Evolutionary conservation across 2,797 vertebrate species (phyloP).

Genomic region (Neoniphon sammara): DNA sequence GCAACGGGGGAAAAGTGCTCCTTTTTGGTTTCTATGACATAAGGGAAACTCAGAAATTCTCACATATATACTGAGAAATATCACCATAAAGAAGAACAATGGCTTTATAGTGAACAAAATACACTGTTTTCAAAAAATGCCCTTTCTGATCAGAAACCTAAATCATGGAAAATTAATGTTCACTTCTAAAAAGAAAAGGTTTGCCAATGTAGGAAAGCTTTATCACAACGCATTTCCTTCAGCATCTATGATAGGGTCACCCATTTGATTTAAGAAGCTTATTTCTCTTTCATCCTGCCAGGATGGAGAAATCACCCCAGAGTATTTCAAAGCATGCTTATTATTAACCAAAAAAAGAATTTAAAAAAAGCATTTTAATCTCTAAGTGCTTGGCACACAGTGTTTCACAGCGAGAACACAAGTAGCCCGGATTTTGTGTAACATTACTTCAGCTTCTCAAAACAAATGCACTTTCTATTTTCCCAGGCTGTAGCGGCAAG

Average conservation of each 20-base stretch:
- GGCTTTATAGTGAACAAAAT: not conserved
- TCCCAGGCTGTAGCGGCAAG: slow-evolving; percentile 31
- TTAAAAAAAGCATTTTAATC: not conserved
- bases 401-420: not conserved
- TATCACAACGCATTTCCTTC: slow-evolving; percentile 23
- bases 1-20: not conserved
- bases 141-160: not conserved
- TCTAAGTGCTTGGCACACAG: too few species aligned
- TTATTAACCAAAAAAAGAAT: too few species aligned
- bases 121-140: too few species aligned
- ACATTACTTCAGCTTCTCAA: slow-evolving; percentile 26
- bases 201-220: not conserved
- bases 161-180: not conserved
- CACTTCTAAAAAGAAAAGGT: not conserved
- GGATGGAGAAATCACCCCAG: slow-evolving; percentile 16
- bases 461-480: slow-evolving; percentile 34
- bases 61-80: not conserved
- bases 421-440: not conserved
- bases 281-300: slow-evolving; percentile 48
- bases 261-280: slow-evolving; percentile 45
- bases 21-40: too few species aligned
- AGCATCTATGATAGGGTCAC: slow-evolving; percentile 32
- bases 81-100: not conserved
- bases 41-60: not conserved
- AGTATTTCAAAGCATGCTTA: not conserved